Evolutionary conservation across 2,113 vertebrate species (phyloP).

Genomic region (Nycticryphes semicollaris): DNA sequence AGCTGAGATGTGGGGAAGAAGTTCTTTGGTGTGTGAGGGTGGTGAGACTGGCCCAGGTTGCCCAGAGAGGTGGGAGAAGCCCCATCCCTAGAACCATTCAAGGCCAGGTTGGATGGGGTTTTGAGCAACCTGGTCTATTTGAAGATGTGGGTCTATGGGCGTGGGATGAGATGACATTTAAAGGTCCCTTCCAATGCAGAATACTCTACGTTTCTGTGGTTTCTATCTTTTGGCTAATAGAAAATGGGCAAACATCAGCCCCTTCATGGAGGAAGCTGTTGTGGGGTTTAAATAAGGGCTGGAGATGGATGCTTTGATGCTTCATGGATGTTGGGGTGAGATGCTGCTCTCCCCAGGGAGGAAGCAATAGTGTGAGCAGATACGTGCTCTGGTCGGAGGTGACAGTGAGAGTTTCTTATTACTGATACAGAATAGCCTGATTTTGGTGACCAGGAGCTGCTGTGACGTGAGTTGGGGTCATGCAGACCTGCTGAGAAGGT

Average conservation of each 20-base stretch:
- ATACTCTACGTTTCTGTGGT: neutral
- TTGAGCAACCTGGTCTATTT: neutral
- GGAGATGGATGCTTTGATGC: neutral
- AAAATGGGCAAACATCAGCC: accelerated
- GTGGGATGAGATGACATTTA: accelerated
- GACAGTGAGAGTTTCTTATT: neutral
- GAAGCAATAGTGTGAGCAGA: neutral
- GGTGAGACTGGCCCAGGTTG: neutral
- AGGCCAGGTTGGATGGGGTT: neutral
- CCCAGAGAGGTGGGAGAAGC: neutral
- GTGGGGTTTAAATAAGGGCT: neutral
- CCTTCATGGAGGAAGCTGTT: accelerated
- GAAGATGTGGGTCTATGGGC: neutral
- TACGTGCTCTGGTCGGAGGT: neutral
- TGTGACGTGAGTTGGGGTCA: neutral
- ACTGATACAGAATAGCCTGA: slow-evolving; percentile 35
- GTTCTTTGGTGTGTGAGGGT: accelerated
- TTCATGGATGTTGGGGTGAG: neutral
- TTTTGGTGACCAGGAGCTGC: slow-evolving; percentile 3
- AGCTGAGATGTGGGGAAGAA: neutral
- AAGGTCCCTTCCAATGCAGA: neutral
- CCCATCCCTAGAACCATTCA: neutral
- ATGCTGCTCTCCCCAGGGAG: neutral
- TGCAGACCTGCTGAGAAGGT: neutral
- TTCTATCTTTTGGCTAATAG: neutral